Evolutionary conservation across 2,113 vertebrate genomes (phyloP).

Genomic region (Nycticebus coucang): DNA sequence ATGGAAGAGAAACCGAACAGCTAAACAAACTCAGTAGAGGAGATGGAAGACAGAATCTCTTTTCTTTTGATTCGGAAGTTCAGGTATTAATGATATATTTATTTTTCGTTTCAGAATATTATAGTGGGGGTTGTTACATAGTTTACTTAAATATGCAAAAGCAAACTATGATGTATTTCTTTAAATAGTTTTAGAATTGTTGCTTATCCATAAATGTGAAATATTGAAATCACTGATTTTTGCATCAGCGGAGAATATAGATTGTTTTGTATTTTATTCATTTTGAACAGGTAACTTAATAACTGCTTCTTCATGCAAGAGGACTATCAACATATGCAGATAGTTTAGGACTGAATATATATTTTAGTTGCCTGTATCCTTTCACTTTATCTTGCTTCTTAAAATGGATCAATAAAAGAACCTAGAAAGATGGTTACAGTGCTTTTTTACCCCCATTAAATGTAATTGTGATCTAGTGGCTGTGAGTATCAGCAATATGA

Average conservation of each 20-base stretch:
- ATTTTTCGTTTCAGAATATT: no score
- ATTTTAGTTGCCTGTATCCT: background rate
- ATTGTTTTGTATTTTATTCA: slow-evolving; percentile 6
- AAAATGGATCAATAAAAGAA: slow-evolving; percentile 32
- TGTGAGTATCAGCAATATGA: background rate
- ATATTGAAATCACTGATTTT: slow-evolving; percentile 32
- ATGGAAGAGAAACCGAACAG: slow-evolving; percentile 96
- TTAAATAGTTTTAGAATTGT: slow-evolving; percentile 26
- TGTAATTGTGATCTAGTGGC: background rate
- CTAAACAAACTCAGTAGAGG: slow-evolving; percentile 96
- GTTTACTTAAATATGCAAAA: no score
- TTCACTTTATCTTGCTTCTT: background rate
- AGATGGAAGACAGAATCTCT: slow-evolving; percentile 95
- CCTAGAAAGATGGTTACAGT: background rate
- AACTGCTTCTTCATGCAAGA: background rate
- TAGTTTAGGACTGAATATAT: background rate
- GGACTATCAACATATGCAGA: background rate
- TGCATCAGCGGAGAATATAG: background rate
- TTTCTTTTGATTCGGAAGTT: slow-evolving; percentile 95
- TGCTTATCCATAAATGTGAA: slow-evolving; percentile 21
- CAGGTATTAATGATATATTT: slow-evolving; percentile 87
- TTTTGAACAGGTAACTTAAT: slow-evolving; percentile 13
- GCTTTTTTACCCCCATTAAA: slow-evolving; percentile 7
- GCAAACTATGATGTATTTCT: background rate
- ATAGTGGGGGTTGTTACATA: no score